Conservation (phyloP, 2,113 vertebrate genomes). For the Globicephala melas region DNA sequence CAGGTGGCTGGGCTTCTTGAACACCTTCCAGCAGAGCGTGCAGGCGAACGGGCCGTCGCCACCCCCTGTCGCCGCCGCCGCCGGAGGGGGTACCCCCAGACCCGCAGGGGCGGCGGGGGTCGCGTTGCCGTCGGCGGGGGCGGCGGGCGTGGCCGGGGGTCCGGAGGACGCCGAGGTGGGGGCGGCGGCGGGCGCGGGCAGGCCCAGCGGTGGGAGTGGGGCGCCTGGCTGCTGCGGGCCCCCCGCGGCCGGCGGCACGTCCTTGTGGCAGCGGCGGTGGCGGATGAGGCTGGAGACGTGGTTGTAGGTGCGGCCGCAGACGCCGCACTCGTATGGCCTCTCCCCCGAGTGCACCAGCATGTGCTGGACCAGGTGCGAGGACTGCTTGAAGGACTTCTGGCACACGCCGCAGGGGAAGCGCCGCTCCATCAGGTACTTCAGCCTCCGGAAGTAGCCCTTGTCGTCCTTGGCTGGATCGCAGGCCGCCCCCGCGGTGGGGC, state of each 20-base stretch:
- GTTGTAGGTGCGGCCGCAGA: conserved; percentile 83
- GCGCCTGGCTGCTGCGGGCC: fast-evolving
- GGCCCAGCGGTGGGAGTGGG: background rate
- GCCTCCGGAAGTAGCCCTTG: conserved; percentile 79
- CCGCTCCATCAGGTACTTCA: conserved; percentile 82
- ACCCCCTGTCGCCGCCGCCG: fast-evolving
- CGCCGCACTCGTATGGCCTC: conserved; percentile 80
- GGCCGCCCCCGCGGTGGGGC: fast-evolving
- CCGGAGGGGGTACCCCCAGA: fast-evolving
- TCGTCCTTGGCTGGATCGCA: conserved; percentile 71
- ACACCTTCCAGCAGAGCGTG: conserved; percentile 93
- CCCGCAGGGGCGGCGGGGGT: background rate
- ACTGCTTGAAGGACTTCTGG: conserved; percentile 84
- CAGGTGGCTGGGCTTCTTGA: conserved; percentile 96
- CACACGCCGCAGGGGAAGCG: conserved; percentile 82
- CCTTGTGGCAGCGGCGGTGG: conserved; percentile 82
- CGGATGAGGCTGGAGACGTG: conserved; percentile 84
- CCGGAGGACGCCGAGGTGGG: fast-evolving
- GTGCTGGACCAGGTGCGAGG: conserved; percentile 83
- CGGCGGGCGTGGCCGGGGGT: background rate
- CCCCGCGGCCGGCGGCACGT: background rate
- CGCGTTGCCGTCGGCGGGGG: background rate
- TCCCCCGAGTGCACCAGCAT: conserved; percentile 84
- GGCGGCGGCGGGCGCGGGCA: background rate
- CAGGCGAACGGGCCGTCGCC: conserved; percentile 83